Base-by-base conservation (phyloP, 2,797 vertebrate species). In the Hipposideros larvatus region DNA sequence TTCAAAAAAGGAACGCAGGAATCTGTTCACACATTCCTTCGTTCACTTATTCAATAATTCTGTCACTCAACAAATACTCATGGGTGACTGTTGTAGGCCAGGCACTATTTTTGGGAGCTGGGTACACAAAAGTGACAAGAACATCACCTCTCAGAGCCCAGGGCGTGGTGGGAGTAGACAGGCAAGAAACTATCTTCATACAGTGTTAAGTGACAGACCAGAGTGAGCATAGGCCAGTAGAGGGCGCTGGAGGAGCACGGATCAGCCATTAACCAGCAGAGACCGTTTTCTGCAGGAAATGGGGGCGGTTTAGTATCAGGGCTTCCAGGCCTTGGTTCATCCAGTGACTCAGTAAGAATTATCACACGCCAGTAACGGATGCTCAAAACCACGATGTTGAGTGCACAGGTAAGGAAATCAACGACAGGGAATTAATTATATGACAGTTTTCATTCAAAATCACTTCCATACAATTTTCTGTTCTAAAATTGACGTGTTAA, bases 391-490 rank as follows among this genome's bases (percentile, higher is more conserved):
- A 28, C 1, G 0, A 57, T 4, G 31, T 14, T 48, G 59, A 34
- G 4, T 10, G 1, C 43, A 53, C 46, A 61, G 63, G 55, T 19
- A 37, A 87, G 80, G 41, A 31, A 48, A 68, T 11, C 37, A 55
- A 34, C 2, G 11, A 21, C 74, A 57, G 43, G 51, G 22, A n/a
- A 93, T 37, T 71, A n/a, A 93, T 37, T 71, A 7, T 24, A 15
- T 7, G 15, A 87, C 78, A 59, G 21, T 83, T 93, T 84, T 31
- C 59, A 22, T 18, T 86, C 75, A 84, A 82, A 92, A 68, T 89
- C 34, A 94, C 65, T 79, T 89, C 51, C 65, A 53, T 91, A 53
- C 28, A 73, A 70, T 86, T 70, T 79, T 89, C 78, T 84, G 41
- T 43, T 89, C 82, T 88, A 31, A 94, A 90, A 61, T 83, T 11